A percentile compares a stretch with the other conserved stretches of the same genome.
Evolutionary conservation across 2,888 invertebrate genomes (phyloP).

Genomic region (Linnaemya tessellans): DNA sequence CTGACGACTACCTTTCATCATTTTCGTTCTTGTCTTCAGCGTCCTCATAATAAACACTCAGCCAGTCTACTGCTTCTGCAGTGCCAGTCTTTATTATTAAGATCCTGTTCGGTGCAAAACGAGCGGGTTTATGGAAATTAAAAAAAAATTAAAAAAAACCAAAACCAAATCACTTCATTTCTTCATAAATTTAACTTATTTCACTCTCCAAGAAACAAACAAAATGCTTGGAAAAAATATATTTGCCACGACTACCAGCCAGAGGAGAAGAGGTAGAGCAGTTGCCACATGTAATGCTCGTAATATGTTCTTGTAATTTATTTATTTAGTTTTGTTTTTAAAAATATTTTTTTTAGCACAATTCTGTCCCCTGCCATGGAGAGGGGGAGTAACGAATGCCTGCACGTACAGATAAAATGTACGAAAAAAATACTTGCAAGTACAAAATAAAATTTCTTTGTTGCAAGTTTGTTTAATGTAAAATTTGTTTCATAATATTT

Average conservation of each 20-base stretch:
- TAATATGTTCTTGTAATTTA: conserved; percentile 18
- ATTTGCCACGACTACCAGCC: background rate
- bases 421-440: conserved; percentile 6
- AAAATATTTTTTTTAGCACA: conserved; percentile 13
- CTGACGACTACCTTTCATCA: conserved; percentile 57
- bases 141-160: background rate
- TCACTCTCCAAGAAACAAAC: conserved; percentile 34
- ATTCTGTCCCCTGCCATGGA: conserved; percentile 40
- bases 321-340: conserved; percentile 32
- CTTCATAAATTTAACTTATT: conserved; percentile 55
- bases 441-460: conserved; percentile 40
- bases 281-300: conserved; percentile 20
- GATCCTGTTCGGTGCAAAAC: background rate
- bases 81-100: conserved; percentile 32
- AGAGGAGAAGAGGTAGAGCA: background rate
- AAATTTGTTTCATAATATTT: conserved; percentile 49
- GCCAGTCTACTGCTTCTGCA: conserved; percentile 28
- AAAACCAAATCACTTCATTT: conserved; percentile 51
- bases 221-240: background rate
- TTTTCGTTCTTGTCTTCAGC: conserved; percentile 12
- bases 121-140: conserved; percentile 8
- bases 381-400: background rate
- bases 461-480: conserved; percentile 54
- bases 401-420: conserved; percentile 13
- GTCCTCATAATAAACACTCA: conserved; percentile 25